phyloP scores from a whole-genome alignment of 2,888 invertebrate genomes.

The Villa cingulata region DNA sequence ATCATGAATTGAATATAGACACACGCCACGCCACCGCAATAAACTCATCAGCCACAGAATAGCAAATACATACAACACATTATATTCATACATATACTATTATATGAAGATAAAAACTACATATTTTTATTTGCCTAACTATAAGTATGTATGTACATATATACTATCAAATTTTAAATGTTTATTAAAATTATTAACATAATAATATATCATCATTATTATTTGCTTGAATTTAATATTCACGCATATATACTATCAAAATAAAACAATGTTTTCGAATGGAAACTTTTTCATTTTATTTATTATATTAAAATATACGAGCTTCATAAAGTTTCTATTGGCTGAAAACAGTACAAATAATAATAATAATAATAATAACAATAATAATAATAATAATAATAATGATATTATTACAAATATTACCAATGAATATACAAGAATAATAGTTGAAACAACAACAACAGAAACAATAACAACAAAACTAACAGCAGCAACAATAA shows the following conservation, averaged over 20 bases:
- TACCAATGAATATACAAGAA: too few relatives aligned
- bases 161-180: background rate
- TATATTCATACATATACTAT: too few relatives aligned
- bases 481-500: background rate
- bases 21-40: too few relatives aligned
- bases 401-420: background rate
- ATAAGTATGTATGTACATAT: too few relatives aligned
- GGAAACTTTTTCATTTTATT: conserved; percentile 20
- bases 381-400: conserved; percentile 3
- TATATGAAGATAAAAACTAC: too few relatives aligned
- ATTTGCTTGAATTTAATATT: background rate
- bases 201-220: background rate
- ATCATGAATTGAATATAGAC: too few relatives aligned
- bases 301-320: conserved; percentile 18
- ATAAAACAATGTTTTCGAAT: conserved; percentile 21
- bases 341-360: conserved; percentile 17
- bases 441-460: too few relatives aligned
- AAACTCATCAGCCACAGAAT: too few relatives aligned
- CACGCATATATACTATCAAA: background rate
- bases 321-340: conserved; percentile 17
- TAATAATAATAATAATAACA: conserved; percentile 13
- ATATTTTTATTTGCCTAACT: too few relatives aligned
- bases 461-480: background rate
- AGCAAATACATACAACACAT: too few relatives aligned
- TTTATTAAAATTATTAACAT: background rate